Evolutionary conservation across 2,888 invertebrate species (phyloP).

Genomic region (Sisyra terminalis): DNA sequence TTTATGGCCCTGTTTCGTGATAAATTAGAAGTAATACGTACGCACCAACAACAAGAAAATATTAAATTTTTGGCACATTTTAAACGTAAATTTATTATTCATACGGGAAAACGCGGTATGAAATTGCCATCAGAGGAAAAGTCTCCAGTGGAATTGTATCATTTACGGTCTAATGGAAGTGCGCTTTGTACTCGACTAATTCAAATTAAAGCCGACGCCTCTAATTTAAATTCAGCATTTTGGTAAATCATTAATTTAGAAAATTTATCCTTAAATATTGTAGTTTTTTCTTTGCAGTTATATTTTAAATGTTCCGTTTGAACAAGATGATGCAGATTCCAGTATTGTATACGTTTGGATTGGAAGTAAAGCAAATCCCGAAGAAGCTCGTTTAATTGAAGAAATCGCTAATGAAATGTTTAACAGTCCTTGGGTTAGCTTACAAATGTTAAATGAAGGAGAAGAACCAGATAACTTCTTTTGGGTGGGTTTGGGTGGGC

Average conservation of each 20-base stretch:
- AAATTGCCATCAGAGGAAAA: conserved; percentile 22
- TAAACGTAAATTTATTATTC: conserved; percentile 84
- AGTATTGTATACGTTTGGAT: conserved; percentile 96
- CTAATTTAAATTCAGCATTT: conserved; percentile 81
- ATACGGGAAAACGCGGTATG: conserved; percentile 64
- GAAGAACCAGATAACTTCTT: conserved; percentile 97
- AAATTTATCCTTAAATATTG: background rate
- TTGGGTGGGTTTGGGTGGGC: conserved; percentile 90
- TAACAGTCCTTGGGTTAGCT: conserved; percentile 61
- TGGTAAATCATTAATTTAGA: conserved; percentile 44
- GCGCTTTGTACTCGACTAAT: conserved; percentile 83
- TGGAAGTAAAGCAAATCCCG: conserved; percentile 67
- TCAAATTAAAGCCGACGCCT: conserved; percentile 75
- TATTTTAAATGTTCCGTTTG: conserved; percentile 84
- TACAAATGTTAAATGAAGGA: conserved; percentile 76
- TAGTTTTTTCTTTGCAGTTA: conserved; percentile 39
- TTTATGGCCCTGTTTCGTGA: conserved; percentile 78
- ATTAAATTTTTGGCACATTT: conserved; percentile 97
- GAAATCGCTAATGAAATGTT: conserved; percentile 90
- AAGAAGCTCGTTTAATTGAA: conserved; percentile 71
- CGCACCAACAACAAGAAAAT: conserved; percentile 97
- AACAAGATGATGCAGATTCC: conserved; percentile 61
- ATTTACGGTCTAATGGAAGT: conserved; percentile 90
- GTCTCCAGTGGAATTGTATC: conserved; percentile 74
- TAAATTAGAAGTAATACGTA: conserved; percentile 85